Conservation (phyloP, 2,797 vertebrate species). For the Melanotaenia maccullochi region DNA sequence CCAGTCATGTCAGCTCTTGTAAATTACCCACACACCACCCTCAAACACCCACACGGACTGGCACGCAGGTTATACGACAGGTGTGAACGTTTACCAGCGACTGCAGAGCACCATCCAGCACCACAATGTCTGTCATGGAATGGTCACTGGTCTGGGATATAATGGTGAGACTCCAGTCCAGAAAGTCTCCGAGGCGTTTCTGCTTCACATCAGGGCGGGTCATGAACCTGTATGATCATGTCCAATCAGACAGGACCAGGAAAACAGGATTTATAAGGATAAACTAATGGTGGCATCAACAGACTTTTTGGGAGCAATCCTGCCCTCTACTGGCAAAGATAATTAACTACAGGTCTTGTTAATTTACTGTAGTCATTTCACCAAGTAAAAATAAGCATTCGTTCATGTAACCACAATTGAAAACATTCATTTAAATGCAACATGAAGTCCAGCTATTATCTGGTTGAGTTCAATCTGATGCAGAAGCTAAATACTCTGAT, state of each 20-base stretch:
- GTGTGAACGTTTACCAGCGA: constrained; percentile 86
- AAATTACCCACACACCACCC: constrained; percentile 33
- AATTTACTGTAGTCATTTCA: not conserved
- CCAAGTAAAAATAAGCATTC: not conserved
- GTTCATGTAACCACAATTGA: not conserved
- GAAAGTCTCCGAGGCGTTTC: constrained; percentile 89
- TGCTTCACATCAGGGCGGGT: constrained; percentile 93
- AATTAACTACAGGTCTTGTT: constrained; percentile 4
- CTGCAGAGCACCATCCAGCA: constrained; percentile 91
- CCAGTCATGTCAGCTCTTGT: constrained; percentile 73
- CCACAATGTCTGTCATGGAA: constrained; percentile 83
- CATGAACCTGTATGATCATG: constrained; percentile 87
- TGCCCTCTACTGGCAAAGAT: constrained; percentile 57
- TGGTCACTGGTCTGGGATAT: constrained; percentile 84
- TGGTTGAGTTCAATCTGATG: not conserved
- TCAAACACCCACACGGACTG: constrained; percentile 22
- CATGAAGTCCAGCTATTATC: not conserved
- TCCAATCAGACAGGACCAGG: constrained; percentile 4
- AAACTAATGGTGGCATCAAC: not conserved
- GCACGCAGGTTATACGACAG: not conserved
- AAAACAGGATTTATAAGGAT: constrained; percentile 7
- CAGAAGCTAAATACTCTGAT: not conserved
- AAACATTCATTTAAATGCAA: not conserved
- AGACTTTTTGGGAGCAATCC: constrained; percentile 2
- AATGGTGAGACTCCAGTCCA: constrained; percentile 91